Conservation (phyloP, 1,140 invertebrate species). For the Nomia melanderi region DNA sequence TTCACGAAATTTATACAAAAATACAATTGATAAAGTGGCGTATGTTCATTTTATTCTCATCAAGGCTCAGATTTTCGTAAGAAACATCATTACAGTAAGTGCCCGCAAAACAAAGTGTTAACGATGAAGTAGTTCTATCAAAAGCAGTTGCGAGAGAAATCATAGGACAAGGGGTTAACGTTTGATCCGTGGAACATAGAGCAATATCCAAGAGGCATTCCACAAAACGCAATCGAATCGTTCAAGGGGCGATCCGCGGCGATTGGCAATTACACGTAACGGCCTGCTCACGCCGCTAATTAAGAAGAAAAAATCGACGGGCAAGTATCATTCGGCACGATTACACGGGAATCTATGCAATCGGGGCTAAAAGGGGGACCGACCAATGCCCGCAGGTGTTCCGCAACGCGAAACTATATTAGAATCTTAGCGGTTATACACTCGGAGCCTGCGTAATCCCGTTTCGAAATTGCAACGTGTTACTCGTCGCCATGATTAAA, state of each 20-base stretch:
- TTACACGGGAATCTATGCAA: neutral
- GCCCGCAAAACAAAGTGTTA: too few relatives aligned
- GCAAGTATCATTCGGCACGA: slow-evolving; percentile 9
- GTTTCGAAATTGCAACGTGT: slow-evolving; percentile 38
- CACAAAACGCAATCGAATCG: neutral
- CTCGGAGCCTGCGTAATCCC: slow-evolving; percentile 23
- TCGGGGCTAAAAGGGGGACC: neutral
- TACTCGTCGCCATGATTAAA: slow-evolving; percentile 42
- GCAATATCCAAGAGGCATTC: neutral
- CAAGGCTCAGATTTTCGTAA: too few relatives aligned
- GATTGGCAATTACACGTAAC: neutral
- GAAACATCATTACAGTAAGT: too few relatives aligned
- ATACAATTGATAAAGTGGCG: too few relatives aligned
- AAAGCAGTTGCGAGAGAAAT: too few relatives aligned
- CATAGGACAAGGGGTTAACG: too few relatives aligned
- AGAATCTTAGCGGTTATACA: slow-evolving; percentile 5
- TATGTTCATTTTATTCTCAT: too few relatives aligned
- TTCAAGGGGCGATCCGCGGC: neutral
- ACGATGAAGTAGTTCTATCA: too few relatives aligned
- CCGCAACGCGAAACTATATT: slow-evolving; percentile 9
- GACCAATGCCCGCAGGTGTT: neutral
- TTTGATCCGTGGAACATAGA: neutral
- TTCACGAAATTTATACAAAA: too few relatives aligned
- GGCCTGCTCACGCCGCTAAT: neutral
- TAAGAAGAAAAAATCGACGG: neutral